Evolutionary conservation across 37 sponge, comb jelly and placozoan species (phyloP).

Genomic region (Oscarella lobularis): DNA sequence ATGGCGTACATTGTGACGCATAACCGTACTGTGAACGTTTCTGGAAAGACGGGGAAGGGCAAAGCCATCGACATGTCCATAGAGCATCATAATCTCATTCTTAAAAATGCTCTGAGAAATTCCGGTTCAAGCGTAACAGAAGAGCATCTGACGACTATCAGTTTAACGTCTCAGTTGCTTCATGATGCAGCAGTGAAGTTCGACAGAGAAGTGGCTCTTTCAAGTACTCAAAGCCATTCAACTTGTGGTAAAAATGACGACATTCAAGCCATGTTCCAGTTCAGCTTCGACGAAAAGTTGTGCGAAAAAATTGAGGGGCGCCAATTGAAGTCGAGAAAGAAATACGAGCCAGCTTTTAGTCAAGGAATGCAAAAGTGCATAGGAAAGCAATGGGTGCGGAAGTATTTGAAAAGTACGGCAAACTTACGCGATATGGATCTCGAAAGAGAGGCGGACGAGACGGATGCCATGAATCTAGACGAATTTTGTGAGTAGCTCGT

Average conservation of each 20-base stretch:
- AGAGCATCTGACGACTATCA: neutral
- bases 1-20: slow-evolving; percentile 14
- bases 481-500: neutral
- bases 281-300: neutral
- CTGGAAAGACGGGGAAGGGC: slow-evolving; percentile 16
- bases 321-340: neutral
- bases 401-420: neutral
- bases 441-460: neutral
- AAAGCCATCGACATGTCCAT: slow-evolving; percentile 14
- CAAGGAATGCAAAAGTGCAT: neutral
- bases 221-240: neutral
- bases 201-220: neutral
- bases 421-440: neutral
- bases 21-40: slow-evolving; percentile 19
- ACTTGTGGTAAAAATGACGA: neutral
- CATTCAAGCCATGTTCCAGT: neutral
- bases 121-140: neutral
- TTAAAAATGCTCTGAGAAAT: neutral
- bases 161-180: neutral
- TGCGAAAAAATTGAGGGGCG: neutral
- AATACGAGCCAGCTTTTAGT: neutral
- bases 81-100: neutral
- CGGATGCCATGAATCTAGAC: neutral
- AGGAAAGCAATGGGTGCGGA: neutral
- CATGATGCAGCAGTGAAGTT: neutral